A percentile compares a stretch with the other conserved stretches of the same genome.
Conservation (phyloP, 2,797 vertebrate genomes). For the Acipenser transmontanus region DNA sequence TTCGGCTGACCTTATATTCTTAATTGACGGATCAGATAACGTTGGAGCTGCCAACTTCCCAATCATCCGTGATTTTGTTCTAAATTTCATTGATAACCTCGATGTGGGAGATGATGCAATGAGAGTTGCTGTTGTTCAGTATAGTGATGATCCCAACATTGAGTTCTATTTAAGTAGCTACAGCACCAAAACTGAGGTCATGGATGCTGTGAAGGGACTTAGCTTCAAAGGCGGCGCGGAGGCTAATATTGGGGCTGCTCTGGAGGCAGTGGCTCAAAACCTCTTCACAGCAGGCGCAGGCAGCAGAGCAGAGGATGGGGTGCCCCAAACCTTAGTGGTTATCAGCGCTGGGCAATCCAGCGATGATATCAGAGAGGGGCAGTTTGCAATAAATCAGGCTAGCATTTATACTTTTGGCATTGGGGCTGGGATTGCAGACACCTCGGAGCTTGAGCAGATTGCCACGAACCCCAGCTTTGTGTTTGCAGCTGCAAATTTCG, state of each 20-base stretch:
- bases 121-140: slow-evolving; percentile 83
- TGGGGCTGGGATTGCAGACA: slow-evolving; percentile 63
- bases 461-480: slow-evolving; percentile 80
- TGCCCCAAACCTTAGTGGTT: slow-evolving; percentile 84
- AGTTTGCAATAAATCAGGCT: slow-evolving; percentile 78
- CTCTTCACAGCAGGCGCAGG: slow-evolving; percentile 75
- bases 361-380: slow-evolving; percentile 76
- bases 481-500: slow-evolving; percentile 73
- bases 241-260: slow-evolving; percentile 80
- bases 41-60: slow-evolving; percentile 86
- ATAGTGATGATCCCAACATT: slow-evolving; percentile 69
- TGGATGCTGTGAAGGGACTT: slow-evolving; percentile 77
- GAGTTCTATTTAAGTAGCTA: slow-evolving; percentile 81
- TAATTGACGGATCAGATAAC: slow-evolving; percentile 98
- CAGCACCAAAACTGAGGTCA: slow-evolving; percentile 69
- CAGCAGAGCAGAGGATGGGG: slow-evolving; percentile 82
- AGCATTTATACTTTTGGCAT: slow-evolving; percentile 72
- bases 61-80: slow-evolving; percentile 79
- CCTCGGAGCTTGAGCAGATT: slow-evolving; percentile 75
- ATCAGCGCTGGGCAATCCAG: slow-evolving; percentile 82
- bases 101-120: slow-evolving; percentile 76
- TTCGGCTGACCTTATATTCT: slow-evolving; percentile 95
- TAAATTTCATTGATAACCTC: slow-evolving; percentile 84
- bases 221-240: slow-evolving; percentile 68
- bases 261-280: slow-evolving; percentile 76